Percentiles rank a stretch among this genome's conserved stretches.
Evolutionary conservation across 2,113 vertebrate genomes (phyloP).

Genomic region (Ursus arctos): DNA sequence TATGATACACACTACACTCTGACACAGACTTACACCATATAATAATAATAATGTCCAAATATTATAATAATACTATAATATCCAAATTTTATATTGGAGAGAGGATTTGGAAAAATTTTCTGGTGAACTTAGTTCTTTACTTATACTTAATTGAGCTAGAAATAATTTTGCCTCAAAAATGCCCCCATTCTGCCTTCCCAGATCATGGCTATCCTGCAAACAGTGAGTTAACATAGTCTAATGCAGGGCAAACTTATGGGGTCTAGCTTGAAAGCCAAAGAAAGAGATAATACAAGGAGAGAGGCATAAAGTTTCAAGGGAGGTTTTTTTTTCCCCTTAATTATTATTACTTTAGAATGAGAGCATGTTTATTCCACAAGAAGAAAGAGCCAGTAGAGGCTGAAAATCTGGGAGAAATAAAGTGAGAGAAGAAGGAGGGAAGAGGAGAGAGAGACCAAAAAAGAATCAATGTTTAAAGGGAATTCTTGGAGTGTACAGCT

Average conservation of each 20-base stretch:
- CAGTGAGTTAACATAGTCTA: neutral
- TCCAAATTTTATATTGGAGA: constrained; percentile 1
- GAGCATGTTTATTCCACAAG: neutral
- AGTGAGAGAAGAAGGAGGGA: neutral
- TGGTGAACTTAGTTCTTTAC: neutral
- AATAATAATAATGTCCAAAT: neutral
- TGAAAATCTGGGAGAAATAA: neutral
- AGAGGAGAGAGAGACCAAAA: neutral
- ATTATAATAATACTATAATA: neutral
- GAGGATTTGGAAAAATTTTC: neutral
- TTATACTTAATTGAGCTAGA: neutral
- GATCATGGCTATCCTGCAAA: neutral
- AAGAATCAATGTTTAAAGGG: neutral
- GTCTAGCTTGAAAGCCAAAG: neutral
- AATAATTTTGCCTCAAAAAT: neutral
- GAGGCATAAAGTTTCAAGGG: neutral
- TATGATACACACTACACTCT: neutral
- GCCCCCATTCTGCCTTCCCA: neutral
- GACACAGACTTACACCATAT: neutral
- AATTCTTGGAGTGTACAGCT: neutral
- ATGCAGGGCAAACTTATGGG: neutral
- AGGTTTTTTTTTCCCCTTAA: neutral
- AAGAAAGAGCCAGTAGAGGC: neutral
- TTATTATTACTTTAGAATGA: neutral
- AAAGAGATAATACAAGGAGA: neutral